Base-by-base conservation (phyloP, 2,888 invertebrate genomes). In the Callyntrura guangdongensis region DNA sequence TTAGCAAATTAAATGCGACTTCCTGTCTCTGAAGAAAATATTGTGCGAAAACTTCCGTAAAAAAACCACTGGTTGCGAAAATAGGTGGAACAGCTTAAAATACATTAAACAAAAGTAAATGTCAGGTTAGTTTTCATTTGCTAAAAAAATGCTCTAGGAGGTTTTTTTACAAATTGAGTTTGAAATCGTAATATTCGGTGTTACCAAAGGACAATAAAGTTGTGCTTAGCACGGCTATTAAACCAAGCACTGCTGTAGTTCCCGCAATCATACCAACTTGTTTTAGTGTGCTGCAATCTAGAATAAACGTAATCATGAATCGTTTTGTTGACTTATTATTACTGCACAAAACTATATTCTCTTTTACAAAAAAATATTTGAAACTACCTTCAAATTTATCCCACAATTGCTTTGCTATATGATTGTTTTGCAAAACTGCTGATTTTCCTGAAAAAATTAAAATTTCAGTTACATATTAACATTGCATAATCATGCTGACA, bases 1-100 rank as follows among this genome's bases (percentile, higher is more conserved):
- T 59, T 0, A 93, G 82, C 11, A 93, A 56, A 56, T 92, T 89
- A 22, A 91, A 92, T 1, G 91, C 89, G 0, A 89, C 84, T 82
- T 93, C 93, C 22, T 93, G 91, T 27, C 93, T 84, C 49, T 91
- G 91, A 14, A 91, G 82, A 45, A 93, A 93, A 25, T 91, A 86
- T 22, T 93, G 91, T 0, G 89, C 85, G 25, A 92, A 91, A 6
- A 93, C 91, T 84, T 92, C 91, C 0, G 45, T 77, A 56, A 92
- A 91, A 59, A 81, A 92, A 22, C 89, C 84, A n/a, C 84, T 91
- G 14, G 67, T 56, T 11, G 89, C 83, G 14, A 93, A 72, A 2
- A 45, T 72, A 11, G 86, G 59, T 45, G 93, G 93, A 36, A 91
- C 88, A 11, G 86, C 93, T 93, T n/a, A 56, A 64, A 64, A 64